These are phyloP conservation scores for Myripristis murdjan DNA, from an alignment of 2,797 vertebrate species.

Conservation along the genomic window DNA sequence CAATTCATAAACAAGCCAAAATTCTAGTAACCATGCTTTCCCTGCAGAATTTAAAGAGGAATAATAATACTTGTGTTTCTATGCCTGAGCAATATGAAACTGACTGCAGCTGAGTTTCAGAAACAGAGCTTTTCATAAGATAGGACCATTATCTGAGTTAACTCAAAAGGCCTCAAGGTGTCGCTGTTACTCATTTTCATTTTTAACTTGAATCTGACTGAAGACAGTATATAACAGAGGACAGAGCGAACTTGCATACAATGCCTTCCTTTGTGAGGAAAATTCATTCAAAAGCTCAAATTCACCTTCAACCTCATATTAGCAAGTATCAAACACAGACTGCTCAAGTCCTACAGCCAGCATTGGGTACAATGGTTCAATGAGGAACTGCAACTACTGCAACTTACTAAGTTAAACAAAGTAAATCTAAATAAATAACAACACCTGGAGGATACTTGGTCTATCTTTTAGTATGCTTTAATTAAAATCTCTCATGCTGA, in stretches of 20 bases:
- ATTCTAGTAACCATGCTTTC: background rate
- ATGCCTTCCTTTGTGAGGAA: background rate
- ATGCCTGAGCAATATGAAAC: background rate
- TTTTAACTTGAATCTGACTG: background rate
- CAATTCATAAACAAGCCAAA: background rate
- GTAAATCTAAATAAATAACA: slow-evolving; percentile 1
- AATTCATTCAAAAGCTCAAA: slow-evolving; percentile 13
- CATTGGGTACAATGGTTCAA: slow-evolving; percentile 4
- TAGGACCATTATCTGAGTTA: slow-evolving; percentile 22
- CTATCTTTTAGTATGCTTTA: too few species aligned
- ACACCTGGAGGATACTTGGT: too few species aligned
- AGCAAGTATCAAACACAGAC: background rate
- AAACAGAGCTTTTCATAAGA: background rate
- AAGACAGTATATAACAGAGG: slow-evolving; percentile 9
- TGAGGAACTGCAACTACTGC: background rate
- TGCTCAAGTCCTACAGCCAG: background rate
- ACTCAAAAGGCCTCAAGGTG: slow-evolving; percentile 62
- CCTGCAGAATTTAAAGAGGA: background rate
- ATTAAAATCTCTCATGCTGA: too few species aligned
- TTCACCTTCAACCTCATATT: background rate
- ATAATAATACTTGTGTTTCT: background rate
- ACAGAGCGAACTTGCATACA: slow-evolving; percentile 5
- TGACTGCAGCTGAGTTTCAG: background rate
- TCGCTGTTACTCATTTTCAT: slow-evolving; percentile 53
- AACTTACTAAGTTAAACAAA: slow-evolving; percentile 2